These are phyloP conservation scores for Mormyrus proboscirostris DNA, from an alignment of 2,797 vertebrate genomes.

Conservation along the genomic window DNA sequence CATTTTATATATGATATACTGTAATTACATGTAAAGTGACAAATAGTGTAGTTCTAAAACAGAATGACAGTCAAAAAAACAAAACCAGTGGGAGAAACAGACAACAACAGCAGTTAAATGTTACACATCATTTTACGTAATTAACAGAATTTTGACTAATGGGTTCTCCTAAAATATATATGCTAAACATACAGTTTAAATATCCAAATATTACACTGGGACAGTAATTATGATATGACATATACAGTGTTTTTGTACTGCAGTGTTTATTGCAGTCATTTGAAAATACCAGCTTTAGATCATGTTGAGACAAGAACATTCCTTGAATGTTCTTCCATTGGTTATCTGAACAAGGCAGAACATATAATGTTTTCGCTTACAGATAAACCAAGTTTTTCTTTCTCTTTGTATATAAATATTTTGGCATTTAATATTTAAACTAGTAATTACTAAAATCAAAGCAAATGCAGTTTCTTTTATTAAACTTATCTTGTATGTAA, in stretches of 20 bases:
- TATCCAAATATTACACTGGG: not conserved
- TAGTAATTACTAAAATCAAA: not conserved
- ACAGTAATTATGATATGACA: not conserved
- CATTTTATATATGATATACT: not conserved
- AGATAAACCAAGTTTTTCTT: not conserved
- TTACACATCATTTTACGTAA: not conserved
- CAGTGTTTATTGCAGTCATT: not conserved
- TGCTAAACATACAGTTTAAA: not conserved
- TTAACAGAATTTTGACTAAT: not conserved
- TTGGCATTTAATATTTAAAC: not conserved
- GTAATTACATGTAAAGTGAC: not conserved
- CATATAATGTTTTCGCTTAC: not conserved
- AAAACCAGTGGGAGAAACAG: not conserved
- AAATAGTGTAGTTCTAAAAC: not conserved
- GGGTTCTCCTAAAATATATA: not conserved
- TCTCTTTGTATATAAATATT: not conserved
- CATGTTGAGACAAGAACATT: not conserved
- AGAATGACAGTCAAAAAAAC: not conserved
- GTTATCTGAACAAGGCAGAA: not conserved
- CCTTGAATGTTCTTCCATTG: not conserved
- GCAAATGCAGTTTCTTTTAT: not conserved
- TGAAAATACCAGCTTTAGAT: conserved; percentile 1
- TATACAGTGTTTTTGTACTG: not conserved
- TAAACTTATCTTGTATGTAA: not conserved
- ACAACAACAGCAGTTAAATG: not conserved